Base-by-base conservation (phyloP, 2,113 vertebrate species). In the Myxocyprinus asiaticus region DNA sequence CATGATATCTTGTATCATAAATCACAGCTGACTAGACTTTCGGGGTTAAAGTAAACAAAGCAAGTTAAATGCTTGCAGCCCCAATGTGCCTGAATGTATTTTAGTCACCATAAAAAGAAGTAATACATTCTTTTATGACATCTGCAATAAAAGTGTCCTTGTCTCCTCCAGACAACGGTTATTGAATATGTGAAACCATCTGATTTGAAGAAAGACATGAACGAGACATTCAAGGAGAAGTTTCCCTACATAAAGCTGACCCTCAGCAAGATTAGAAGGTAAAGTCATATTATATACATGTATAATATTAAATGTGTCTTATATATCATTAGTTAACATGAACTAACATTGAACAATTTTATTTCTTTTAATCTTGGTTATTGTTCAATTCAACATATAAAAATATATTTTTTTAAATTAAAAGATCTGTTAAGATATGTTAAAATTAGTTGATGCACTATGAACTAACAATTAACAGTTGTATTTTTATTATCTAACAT, bases 171-270 rank as follows among this genome's bases (percentile, higher is more conserved):
- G 98, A 98, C 98, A 14, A 99, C 98, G 0, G 92, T 99, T 8
- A 96, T 99, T 5, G 98, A 98, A 86, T 99, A 99, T 0, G 97
- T 99, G 86, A 99, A 99, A 84, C 98, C 98, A 0, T 95, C 95
- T 0, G 98, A 99, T 88, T 92, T 99, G 91, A 99, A 99, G 88
- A 99, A 98, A 83, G 95, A 98, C 90, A 99, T 99, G 98, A 99
- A 99, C 0, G 96, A 98, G 90, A 98, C 93, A 0, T 99, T 99
- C 80, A 95, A 88, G 80, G 98, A 99, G 86, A 98, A 96, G 91
- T 98, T 98, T 89, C 97, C 97, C 50, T 93, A 98, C 86, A 95
- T 99, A 87, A 97, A 94, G 80, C 89, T 99, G 76, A 99, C 98
- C 0, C 84, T 99, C 82, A 99, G 97, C 93, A 99, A 99, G 87